Conservation (phyloP, 2,113 vertebrate species). For the Aleadryas rufinucha region DNA sequence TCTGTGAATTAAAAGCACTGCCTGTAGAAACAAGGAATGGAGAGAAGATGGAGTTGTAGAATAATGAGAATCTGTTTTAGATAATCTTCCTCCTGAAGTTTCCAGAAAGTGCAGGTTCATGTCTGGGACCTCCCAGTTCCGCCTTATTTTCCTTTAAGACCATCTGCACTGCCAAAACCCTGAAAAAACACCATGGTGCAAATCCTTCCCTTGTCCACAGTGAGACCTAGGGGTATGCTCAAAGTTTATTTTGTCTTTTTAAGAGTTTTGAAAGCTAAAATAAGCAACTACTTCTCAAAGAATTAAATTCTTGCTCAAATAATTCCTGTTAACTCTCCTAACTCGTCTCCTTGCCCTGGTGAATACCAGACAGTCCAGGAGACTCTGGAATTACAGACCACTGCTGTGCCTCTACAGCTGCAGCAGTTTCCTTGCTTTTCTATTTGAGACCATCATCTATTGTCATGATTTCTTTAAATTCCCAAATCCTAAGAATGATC, state of each 20-base stretch:
- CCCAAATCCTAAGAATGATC: neutral
- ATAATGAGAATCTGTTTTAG: neutral
- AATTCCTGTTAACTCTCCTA: neutral
- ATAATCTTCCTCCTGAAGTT: neutral
- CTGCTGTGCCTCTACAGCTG: neutral
- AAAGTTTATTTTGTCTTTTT: neutral
- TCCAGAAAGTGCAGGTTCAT: neutral
- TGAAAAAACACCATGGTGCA: fast-evolving
- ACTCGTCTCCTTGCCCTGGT: neutral
- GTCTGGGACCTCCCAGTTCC: neutral
- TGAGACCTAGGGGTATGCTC: neutral
- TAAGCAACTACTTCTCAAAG: neutral
- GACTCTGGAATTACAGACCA: neutral
- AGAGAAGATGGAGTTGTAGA: neutral
- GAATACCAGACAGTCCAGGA: neutral
- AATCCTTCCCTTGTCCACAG: neutral
- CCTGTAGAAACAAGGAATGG: neutral
- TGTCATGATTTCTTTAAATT: neutral
- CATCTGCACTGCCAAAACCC: neutral
- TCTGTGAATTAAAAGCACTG: neutral
- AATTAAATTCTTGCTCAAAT: neutral
- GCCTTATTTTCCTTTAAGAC: neutral
- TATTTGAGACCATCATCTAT: neutral
- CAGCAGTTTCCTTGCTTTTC: neutral
- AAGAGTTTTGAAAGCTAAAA: neutral